Evolutionary conservation across 2,888 invertebrate genomes (phyloP).

Genomic region (Siphlonurus alternatus): DNA sequence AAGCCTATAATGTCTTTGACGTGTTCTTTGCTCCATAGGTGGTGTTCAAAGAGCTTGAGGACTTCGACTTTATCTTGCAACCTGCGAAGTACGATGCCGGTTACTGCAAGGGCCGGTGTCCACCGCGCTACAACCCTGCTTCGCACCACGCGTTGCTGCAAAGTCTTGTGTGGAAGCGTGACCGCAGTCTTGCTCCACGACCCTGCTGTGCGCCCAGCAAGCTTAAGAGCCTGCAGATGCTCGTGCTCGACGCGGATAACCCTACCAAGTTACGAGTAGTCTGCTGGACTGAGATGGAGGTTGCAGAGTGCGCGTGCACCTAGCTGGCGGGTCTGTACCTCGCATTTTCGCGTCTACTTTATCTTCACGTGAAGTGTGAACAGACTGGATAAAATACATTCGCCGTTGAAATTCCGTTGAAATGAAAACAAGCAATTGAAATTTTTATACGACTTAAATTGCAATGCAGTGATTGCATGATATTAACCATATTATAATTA

Average conservation of each 20-base stretch:
- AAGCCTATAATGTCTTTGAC: too few species aligned
- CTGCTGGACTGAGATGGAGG: constrained; percentile 52
- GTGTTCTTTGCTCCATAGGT: too few species aligned
- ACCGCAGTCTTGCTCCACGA: constrained; percentile 32
- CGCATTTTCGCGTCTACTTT: too few species aligned
- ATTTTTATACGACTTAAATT: too few species aligned
- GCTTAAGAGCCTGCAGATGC: constrained; percentile 42
- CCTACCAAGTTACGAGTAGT: constrained; percentile 42
- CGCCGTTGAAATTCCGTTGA: too few species aligned
- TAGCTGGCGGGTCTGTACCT: constrained; percentile 25
- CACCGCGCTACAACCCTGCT: constrained; percentile 47
- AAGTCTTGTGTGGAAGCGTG: constrained; percentile 44
- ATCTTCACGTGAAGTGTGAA: too few species aligned
- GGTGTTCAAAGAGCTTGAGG: constrained; percentile 43
- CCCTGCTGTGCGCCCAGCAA: constrained; percentile 55
- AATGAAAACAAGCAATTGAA: too few species aligned
- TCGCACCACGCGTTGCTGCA: constrained; percentile 53
- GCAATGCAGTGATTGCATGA: too few species aligned
- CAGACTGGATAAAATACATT: too few species aligned
- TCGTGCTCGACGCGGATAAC: constrained; percentile 45
- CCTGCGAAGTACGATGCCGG: constrained; percentile 55
- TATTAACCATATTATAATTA: too few species aligned
- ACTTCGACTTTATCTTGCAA: constrained; percentile 45
- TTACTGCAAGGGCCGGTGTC: constrained; percentile 51
- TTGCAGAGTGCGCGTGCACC: constrained; percentile 54